Conservation (phyloP, 2,888 invertebrate species). For the Palloptera scutellata region DNA sequence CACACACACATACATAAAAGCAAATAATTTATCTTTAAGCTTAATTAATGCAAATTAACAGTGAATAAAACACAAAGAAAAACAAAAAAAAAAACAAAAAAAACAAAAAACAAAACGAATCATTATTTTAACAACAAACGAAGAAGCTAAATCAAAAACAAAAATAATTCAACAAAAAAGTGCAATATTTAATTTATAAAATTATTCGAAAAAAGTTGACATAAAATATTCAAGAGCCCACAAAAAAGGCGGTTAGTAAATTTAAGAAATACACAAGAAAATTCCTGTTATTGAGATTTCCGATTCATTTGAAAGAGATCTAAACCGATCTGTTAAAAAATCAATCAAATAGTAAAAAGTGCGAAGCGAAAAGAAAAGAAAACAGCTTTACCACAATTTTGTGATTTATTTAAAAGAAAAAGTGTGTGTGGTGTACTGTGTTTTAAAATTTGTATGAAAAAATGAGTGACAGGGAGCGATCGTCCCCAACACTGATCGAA, state of each 20-base stretch:
- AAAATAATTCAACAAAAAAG: slow-evolving; percentile 7
- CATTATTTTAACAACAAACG: neutral
- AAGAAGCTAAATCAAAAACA: slow-evolving; percentile 4
- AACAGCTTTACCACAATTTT: slow-evolving; percentile 9
- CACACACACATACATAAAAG: too few relatives aligned
- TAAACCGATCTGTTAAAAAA: too few relatives aligned
- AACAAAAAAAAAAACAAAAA: slow-evolving; percentile 11
- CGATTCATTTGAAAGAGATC: slow-evolving; percentile 24
- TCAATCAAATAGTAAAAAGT: slow-evolving; percentile 24
- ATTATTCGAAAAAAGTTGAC: slow-evolving; percentile 8
- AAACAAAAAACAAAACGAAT: neutral
- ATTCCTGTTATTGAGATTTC: slow-evolving; percentile 34
- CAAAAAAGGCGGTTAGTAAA: neutral
- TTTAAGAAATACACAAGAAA: slow-evolving; percentile 18
- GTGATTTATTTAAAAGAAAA: neutral
- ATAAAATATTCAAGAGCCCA: neutral
- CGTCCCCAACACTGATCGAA: slow-evolving; percentile 87
- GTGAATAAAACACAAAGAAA: slow-evolving; percentile 2
- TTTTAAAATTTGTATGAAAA: slow-evolving; percentile 62
- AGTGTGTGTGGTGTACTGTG: slow-evolving; percentile 10
- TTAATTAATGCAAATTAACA: neutral
- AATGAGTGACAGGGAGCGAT: slow-evolving; percentile 91
- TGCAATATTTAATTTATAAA: slow-evolving; percentile 27
- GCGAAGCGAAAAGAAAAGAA: slow-evolving; percentile 21
- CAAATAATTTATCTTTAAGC: too few relatives aligned